phyloP scores from a whole-genome alignment of 2,888 invertebrate genomes.

The Plebejus argus region DNA sequence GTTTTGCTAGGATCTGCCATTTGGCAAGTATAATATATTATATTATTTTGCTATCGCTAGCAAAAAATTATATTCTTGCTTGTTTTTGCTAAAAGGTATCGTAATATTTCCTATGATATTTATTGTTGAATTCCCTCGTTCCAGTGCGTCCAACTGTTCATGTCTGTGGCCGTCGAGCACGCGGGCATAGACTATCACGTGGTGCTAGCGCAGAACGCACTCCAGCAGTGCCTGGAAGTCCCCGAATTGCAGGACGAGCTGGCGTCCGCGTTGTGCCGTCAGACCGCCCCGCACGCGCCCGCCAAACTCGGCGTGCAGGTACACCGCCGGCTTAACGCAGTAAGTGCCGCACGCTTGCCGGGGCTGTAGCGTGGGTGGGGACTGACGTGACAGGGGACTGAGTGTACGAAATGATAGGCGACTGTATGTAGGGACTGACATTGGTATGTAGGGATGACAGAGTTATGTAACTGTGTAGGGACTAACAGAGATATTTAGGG shows the following conservation, averaged over 20 bases:
- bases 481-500: no score
- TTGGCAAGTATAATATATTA: no score
- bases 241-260: conserved; percentile 96
- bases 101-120: not conserved
- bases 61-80: no score
- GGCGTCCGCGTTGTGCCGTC: conserved; percentile 93
- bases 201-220: conserved; percentile 96
- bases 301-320: conserved; percentile 92
- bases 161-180: conserved; percentile 96
- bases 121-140: not conserved
- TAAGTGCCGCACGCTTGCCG: conserved; percentile 30
- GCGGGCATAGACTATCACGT: conserved; percentile 99
- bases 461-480: no score
- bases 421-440: not conserved
- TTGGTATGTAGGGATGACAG: no score
- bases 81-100: no score
- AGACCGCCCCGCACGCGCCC: conserved; percentile 93
- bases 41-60: no score
- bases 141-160: conserved; percentile 96
- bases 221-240: conserved; percentile 94
- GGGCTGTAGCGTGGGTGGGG: not conserved
- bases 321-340: conserved; percentile 43
- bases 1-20: no score
- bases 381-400: no score
- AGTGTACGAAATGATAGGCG: no score